Evolutionary conservation across 1,140 invertebrate genomes (phyloP).

Genomic region (Eriocheir sinensis): DNA sequence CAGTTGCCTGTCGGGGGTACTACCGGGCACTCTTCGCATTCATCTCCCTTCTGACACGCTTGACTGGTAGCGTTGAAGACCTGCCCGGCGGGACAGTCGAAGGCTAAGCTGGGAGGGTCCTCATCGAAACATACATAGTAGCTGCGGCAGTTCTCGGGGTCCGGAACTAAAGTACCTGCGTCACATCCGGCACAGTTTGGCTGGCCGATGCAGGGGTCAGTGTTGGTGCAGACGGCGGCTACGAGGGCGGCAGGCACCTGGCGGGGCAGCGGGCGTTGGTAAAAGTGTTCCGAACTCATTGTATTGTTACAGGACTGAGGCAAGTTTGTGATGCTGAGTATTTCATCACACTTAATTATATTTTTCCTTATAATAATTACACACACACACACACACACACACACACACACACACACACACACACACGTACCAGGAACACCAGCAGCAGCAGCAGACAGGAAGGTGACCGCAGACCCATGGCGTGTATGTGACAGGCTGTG

Average conservation of each 20-base stretch:
- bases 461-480: neutral
- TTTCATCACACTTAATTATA: no score
- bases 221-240: neutral
- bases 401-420: constrained; percentile 20
- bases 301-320: no score
- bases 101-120: neutral
- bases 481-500: no score
- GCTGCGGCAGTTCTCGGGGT: neutral
- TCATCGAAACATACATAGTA: neutral
- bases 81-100: neutral
- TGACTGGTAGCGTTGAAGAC: neutral
- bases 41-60: neutral
- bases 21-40: neutral
- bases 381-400: constrained; percentile 22
- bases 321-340: no score
- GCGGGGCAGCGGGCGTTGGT: neutral
- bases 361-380: no score
- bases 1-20: no score
- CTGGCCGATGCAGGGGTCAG: neutral
- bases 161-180: neutral
- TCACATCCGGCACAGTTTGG: neutral
- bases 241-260: neutral
- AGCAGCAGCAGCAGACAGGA: neutral
- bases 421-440: neutral
- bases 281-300: no score